Base-by-base conservation (phyloP, 2,797 vertebrate species). In the Syndactyla subalaris region DNA sequence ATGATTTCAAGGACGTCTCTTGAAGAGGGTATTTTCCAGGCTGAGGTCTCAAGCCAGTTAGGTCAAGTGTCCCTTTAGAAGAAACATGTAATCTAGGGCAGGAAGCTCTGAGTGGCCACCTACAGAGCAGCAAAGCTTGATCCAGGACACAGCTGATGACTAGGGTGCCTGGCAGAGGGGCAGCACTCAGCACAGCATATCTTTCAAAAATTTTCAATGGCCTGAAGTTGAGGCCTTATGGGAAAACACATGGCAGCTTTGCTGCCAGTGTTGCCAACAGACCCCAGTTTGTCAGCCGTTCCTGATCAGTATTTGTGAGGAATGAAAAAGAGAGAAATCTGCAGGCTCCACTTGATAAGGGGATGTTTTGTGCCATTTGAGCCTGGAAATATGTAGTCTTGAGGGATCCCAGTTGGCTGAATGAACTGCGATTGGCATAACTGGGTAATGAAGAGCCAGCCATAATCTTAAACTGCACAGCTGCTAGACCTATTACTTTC, bases 181-280 rank as follows among this genome's bases (percentile, higher is more conserved):
- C 38, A 70, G 38, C 24, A 15, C 46, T 68, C n/a, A 55, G 45
- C 23, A 34, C 7, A 10, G n/a, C 1, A 0, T 14, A 8, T 45
- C 30, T 58, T 32, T 30, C 19, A 43, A 83, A 51, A 23, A 2
- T 9, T 26, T 30, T 26, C 10, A 32, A 2, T n/a, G 52, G 9
- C 32, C 43, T 51, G 26, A 72, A 85, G 34, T 20, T 49, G 39
- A 55, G 49, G 32, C 30, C 13, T 46, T 36, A 27, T 39, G 62
- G 54, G 52, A 68, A 67, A 81, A 61, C 0, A 0, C 21, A 5
- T 59, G 0, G 0, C 0, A 2, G 19, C 49, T 55, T 55, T 48
- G 26, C 46, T 76, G 55, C 46, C 10, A 2, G 10, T 22, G 14
- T 54, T 80, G 65, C 46, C n/a, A 61, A 51, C 4, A 8, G 55